A percentile compares a stretch with the other conserved stretches of the same genome.
Evolutionary conservation across 1,140 invertebrate genomes (phyloP).

Genomic region (Lepidotrigona ventralis): DNA sequence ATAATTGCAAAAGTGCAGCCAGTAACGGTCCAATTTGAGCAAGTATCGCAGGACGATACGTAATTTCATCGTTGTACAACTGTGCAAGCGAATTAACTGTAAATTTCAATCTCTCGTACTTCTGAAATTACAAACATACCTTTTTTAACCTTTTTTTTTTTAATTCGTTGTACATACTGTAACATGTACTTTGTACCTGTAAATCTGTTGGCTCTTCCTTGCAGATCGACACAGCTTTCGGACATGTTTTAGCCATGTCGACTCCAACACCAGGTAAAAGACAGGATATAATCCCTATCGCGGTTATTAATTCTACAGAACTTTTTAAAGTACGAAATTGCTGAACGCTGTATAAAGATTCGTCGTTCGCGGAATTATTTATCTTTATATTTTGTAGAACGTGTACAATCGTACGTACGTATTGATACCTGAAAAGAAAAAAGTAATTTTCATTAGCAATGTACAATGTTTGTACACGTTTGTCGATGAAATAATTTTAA

Average conservation of each 20-base stretch:
- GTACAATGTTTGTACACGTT: not conserved
- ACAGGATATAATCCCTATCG: constrained; percentile 84
- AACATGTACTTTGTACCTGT: too few relatives aligned
- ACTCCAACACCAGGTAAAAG: constrained; percentile 85
- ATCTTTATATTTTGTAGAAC: constrained; percentile 60
- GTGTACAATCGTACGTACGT: constrained; percentile 63
- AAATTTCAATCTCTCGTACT: constrained; percentile 72
- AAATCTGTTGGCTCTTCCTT: constrained; percentile 65
- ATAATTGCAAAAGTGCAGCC: constrained; percentile 85
- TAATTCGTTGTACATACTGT: too few relatives aligned
- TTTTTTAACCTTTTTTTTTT: constrained; percentile 12
- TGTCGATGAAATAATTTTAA: not conserved
- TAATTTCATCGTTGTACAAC: constrained; percentile 73
- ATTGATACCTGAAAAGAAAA: constrained; percentile 66
- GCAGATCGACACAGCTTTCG: constrained; percentile 57
- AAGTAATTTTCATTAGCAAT: constrained; percentile 4
- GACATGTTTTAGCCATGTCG: constrained; percentile 76
- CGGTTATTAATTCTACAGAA: constrained; percentile 82
- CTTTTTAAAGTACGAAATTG: constrained; percentile 81
- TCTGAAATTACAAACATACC: constrained; percentile 70
- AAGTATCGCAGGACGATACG: constrained; percentile 75
- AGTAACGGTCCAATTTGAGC: constrained; percentile 80
- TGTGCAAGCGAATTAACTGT: constrained; percentile 70
- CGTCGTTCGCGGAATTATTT: constrained; percentile 65
- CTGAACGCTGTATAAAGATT: constrained; percentile 81